Percentiles rank a stretch among this genome's conserved stretches.
Evolutionary conservation across 2,888 invertebrate species (phyloP).

Genomic region (Mechanitis mazaeus): DNA sequence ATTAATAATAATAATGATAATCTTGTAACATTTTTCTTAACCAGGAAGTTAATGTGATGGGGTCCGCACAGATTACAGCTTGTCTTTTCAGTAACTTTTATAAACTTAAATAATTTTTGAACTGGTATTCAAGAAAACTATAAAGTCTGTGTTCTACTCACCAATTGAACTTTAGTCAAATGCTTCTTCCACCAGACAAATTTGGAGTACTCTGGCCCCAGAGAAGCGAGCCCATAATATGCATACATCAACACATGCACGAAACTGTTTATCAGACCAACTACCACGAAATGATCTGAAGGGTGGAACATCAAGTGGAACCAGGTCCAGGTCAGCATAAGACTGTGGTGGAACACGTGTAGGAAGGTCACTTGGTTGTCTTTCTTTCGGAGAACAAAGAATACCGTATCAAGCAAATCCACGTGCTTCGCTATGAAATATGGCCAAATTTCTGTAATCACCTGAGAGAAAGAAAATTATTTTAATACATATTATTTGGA

Average conservation of each 20-base stretch:
- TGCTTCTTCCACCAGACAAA: slow-evolving; percentile 93
- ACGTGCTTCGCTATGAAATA: slow-evolving; percentile 88
- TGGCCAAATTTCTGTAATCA: slow-evolving; percentile 72
- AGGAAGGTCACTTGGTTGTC: slow-evolving; percentile 88
- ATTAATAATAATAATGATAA: no score
- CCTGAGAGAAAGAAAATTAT: slow-evolving; percentile 40
- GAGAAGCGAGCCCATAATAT: slow-evolving; percentile 85
- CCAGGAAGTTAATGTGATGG: no score
- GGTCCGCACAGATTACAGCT: no score
- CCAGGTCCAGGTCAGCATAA: slow-evolving; percentile 88
- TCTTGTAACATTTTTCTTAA: no score
- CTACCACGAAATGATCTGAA: slow-evolving; percentile 85
- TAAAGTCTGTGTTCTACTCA: slow-evolving; percentile 47
- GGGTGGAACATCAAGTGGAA: slow-evolving; percentile 84
- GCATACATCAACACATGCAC: slow-evolving; percentile 90
- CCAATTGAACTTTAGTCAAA: slow-evolving; percentile 87
- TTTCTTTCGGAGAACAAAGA: slow-evolving; percentile 90
- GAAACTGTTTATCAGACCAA: slow-evolving; percentile 84
- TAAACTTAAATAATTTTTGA: background rate
- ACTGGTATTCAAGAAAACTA: no score
- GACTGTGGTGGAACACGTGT: slow-evolving; percentile 91
- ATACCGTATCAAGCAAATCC: slow-evolving; percentile 87
- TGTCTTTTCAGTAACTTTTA: background rate
- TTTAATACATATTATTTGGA: no score
- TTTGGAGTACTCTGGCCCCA: slow-evolving; percentile 84